Conservation (phyloP, 2,797 vertebrate species). For the Pelochelys cantorii region DNA sequence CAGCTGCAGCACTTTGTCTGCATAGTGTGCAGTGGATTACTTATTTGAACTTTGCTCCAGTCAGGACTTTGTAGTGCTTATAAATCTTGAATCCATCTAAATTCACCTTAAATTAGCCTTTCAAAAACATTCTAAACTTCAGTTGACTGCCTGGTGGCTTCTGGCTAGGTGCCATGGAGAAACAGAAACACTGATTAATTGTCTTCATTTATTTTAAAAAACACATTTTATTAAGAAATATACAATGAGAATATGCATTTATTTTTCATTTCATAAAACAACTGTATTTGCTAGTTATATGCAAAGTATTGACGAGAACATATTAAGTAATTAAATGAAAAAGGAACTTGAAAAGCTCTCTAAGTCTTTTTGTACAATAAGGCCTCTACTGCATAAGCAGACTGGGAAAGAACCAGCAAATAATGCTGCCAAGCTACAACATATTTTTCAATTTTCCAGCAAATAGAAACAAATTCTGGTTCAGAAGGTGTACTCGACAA, state of each 20-base stretch:
- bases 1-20: slow-evolving; percentile 68
- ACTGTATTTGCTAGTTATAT: slow-evolving; percentile 75
- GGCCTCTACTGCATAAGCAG: slow-evolving; percentile 53
- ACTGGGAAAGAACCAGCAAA: slow-evolving; percentile 81
- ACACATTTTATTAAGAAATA: slow-evolving; percentile 48
- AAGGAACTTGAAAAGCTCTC: slow-evolving; percentile 44
- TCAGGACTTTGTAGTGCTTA: slow-evolving; percentile 82
- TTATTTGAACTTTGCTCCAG: slow-evolving; percentile 84
- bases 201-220: slow-evolving; percentile 74
- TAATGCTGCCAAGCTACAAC: slow-evolving; percentile 78
- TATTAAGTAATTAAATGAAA: slow-evolving; percentile 79
- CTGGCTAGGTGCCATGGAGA: slow-evolving; percentile 86
- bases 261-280: slow-evolving; percentile 78
- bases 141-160: slow-evolving; percentile 81
- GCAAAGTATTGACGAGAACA: slow-evolving; percentile 70
- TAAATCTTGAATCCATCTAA: slow-evolving; percentile 85
- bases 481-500: slow-evolving; percentile 79
- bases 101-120: slow-evolving; percentile 84
- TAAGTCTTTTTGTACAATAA: slow-evolving; percentile 62
- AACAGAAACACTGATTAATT: slow-evolving; percentile 83
- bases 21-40: slow-evolving; percentile 77
- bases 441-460: slow-evolving; percentile 83
- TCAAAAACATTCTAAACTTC: slow-evolving; percentile 78
- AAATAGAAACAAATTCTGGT: slow-evolving; percentile 83
- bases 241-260: slow-evolving; percentile 75